Percentiles rank a stretch among this genome's conserved stretches.
These are phyloP conservation scores for Tricholaema leucomelas DNA, from an alignment of 2,113 vertebrate species.

Conservation along the genomic window DNA sequence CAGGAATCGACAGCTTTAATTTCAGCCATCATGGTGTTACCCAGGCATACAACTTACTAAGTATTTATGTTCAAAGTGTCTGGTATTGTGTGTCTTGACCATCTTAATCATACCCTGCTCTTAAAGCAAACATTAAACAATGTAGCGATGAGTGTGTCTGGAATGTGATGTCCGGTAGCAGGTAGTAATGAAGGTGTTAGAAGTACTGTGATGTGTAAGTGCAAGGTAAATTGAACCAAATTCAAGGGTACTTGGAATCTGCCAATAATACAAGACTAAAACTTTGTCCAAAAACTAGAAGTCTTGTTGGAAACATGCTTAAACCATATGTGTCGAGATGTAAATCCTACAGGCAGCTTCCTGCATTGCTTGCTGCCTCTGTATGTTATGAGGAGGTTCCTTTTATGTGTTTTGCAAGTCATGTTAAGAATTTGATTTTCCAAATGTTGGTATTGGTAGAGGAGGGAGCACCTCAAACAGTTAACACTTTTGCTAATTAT, in stretches of 20 bases:
- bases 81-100: neutral
- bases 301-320: neutral
- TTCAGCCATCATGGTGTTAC: neutral
- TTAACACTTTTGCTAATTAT: neutral
- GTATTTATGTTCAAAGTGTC: neutral
- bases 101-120: neutral
- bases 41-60: rapidly evolving
- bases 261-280: neutral
- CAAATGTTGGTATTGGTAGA: neutral
- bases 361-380: neutral
- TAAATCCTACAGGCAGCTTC: neutral
- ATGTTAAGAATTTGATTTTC: neutral
- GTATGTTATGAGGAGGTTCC: neutral
- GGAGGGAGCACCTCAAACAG: neutral
- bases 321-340: neutral
- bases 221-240: neutral
- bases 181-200: neutral
- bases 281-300: neutral
- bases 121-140: neutral
- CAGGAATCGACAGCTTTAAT: neutral
- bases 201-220: neutral
- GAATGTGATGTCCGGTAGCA: neutral
- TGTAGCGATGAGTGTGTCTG: neutral
- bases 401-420: neutral
- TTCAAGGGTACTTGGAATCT: neutral